Evolutionary conservation across 2,888 invertebrate species (phyloP), one percentile per base, ranked within the genome.

Genomic region (Amiota communis): DNA sequence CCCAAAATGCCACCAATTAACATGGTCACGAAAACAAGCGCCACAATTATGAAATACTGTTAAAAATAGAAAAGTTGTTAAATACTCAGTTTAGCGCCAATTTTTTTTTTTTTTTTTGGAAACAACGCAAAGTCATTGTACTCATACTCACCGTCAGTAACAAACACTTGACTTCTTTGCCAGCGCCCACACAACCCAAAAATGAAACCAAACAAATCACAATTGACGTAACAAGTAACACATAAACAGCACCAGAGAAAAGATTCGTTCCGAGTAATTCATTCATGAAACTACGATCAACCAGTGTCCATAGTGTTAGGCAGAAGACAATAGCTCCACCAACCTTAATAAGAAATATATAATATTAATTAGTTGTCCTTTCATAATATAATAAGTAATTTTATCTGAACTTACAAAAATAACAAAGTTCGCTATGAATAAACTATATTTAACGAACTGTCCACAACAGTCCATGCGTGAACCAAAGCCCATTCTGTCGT

Each of bases 121-220:
- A 12, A 6, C 51, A 68, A 72, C 73, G n/a, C 69, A 75, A 75
- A 67, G 67, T 71, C 67, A 36, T 63, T 63, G 56, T 71, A 46
- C 71, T 76, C 20, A 13, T 49, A 91, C 93, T 91, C 91, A 97
- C 97, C 91, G 95, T 95, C 73, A 97, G 92, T 67, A 98, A 92
- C 93, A 98, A 94, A 90, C 97, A 98, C 90, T 96, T 95, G 87
- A 97, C 95, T 92, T 98, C 98, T 88, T 95, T 96, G 64, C 96
- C 94, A n/a, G 98, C 97, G 63, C 98, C 98, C 85, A 96, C 92
- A 90, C 97, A 98, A 73, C 98, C 98, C 77, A 98, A 93, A 89
- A 97, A 94, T 11, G 98, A 95, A 71, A 98, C 92, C 77, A 97
- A 86, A 83, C 96, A 93, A 75, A 97, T 93, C 76, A 96, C 91